Evolutionary conservation across 1,140 invertebrate genomes (phyloP).

Genomic region (Latrodectus geometricus): DNA sequence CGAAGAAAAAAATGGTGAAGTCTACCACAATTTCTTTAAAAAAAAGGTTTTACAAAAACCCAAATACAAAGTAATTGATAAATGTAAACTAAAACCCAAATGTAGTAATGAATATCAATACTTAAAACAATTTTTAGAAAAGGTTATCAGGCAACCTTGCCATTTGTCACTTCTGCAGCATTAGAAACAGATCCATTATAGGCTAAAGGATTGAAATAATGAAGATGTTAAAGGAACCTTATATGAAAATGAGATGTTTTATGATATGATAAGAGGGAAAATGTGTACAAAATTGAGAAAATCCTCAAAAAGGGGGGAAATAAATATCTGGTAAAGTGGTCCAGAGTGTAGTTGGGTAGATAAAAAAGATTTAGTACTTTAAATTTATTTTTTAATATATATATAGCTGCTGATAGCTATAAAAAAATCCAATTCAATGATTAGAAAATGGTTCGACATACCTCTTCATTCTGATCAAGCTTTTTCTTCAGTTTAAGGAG

Average conservation of each 20-base stretch:
- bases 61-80: conserved; percentile 45
- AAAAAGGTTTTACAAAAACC: neutral
- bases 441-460: too few species aligned
- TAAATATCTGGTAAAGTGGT: conserved; percentile 39
- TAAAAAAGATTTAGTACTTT: too few species aligned
- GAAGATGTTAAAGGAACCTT: conserved; percentile 52
- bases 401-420: too few species aligned
- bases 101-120: conserved; percentile 63
- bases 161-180: conserved; percentile 50
- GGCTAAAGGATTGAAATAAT: conserved; percentile 55
- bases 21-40: conserved; percentile 5
- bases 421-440: too few species aligned
- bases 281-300: conserved; percentile 4
- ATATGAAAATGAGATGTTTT: conserved; percentile 33
- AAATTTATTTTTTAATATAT: too few species aligned
- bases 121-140: conserved; percentile 59
- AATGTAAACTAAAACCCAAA: too few species aligned
- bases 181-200: conserved; percentile 44
- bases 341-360: neutral
- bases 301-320: neutral
- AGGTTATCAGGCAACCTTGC: conserved; percentile 64
- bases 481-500: too few species aligned
- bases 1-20: conserved; percentile 1
- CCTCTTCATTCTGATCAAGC: too few species aligned
- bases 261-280: conserved; percentile 5